Evolutionary conservation across 2,888 invertebrate species (phyloP).

Genomic region (Invenusta paracnida): DNA sequence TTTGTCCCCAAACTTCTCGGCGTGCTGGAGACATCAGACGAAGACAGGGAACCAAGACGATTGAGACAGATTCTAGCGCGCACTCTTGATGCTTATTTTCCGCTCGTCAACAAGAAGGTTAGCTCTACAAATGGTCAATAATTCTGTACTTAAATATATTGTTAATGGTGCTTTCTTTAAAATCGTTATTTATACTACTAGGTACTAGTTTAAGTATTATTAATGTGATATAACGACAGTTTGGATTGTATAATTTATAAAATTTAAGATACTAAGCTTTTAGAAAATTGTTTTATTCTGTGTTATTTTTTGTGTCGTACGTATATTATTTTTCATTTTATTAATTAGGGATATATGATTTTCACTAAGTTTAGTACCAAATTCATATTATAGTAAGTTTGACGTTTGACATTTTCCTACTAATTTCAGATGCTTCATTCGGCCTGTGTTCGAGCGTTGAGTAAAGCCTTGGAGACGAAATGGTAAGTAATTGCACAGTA

Average conservation of each 20-base stretch:
- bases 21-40: background rate
- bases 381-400: too few species aligned
- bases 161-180: too few species aligned
- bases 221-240: too few species aligned
- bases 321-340: background rate
- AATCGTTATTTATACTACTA: too few species aligned
- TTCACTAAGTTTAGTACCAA: too few species aligned
- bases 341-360: too few species aligned
- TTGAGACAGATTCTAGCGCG: background rate
- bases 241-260: too few species aligned
- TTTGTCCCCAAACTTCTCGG: constrained; percentile 8
- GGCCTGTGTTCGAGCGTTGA: background rate
- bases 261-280: too few species aligned
- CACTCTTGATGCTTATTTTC: constrained; percentile 2
- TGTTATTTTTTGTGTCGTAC: background rate
- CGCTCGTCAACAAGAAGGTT: constrained; percentile 1
- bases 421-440: constrained; percentile 15
- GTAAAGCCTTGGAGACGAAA: background rate
- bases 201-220: too few species aligned
- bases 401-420: background rate
- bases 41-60: background rate
- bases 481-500: background rate
- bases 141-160: too few species aligned
- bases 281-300: too few species aligned
- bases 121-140: too few species aligned